phyloP scores from a whole-genome alignment of 1,140 invertebrate genomes.

The Teleopsis dalmanni region DNA sequence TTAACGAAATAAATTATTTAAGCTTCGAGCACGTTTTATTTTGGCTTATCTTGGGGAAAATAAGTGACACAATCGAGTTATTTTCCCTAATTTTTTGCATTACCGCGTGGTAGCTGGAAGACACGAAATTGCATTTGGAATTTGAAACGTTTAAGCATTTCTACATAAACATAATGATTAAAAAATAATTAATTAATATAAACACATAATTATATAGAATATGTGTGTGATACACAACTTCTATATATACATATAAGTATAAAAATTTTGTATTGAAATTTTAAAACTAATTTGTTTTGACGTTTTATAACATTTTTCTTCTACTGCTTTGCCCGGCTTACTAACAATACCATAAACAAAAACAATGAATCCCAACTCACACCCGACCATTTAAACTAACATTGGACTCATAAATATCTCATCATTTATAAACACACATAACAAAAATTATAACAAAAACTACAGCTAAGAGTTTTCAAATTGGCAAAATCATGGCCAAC shows the following conservation, averaged over 20 bases:
- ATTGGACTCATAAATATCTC: background rate
- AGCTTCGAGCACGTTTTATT: slow-evolving; percentile 6
- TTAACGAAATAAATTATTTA: background rate
- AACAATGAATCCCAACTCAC: slow-evolving; percentile 3
- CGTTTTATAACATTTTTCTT: slow-evolving; percentile 29
- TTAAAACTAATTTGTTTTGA: slow-evolving; percentile 10
- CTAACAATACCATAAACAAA: slow-evolving; percentile 11
- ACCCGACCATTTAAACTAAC: background rate
- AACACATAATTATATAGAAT: too few species aligned
- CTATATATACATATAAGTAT: too few species aligned
- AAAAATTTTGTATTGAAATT: background rate
- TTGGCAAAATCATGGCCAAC: slow-evolving; percentile 97
- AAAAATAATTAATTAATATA: too few species aligned
- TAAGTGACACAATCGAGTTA: too few species aligned
- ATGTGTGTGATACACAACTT: background rate
- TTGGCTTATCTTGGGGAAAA: too few species aligned
- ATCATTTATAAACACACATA: background rate
- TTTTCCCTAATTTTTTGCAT: too few species aligned
- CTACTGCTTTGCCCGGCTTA: slow-evolving; percentile 43
- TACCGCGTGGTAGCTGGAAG: too few species aligned
- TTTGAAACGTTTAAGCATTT: background rate
- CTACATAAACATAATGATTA: background rate
- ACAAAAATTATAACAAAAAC: slow-evolving; percentile 12
- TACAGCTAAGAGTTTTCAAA: slow-evolving; percentile 94
- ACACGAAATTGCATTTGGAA: too few species aligned